Percentiles rank a stretch among this genome's conserved stretches.
phyloP scores from a whole-genome alignment of 2,797 vertebrate genomes.

The Molossus alvarezi region DNA sequence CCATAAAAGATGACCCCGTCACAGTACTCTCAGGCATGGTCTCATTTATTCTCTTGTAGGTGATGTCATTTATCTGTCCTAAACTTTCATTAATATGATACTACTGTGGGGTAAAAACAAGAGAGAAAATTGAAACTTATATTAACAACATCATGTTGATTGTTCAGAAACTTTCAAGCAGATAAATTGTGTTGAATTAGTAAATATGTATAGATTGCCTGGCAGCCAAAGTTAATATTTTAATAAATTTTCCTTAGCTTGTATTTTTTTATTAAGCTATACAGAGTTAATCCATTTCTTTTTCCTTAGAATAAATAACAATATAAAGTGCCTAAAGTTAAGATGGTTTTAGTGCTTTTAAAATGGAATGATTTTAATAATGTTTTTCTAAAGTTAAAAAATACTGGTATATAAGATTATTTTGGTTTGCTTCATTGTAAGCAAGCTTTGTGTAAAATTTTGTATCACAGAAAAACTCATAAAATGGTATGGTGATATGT shows the following conservation, averaged over 20 bases:
- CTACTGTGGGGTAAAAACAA: not conserved
- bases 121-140: not conserved
- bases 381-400: conserved; percentile 68
- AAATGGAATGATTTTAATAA: conserved; percentile 59
- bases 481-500: not conserved
- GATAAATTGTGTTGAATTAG: conserved; percentile 64
- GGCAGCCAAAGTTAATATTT: conserved; percentile 41
- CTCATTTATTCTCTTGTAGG: conserved; percentile 34
- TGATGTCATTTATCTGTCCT: conserved; percentile 15
- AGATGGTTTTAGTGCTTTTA: conserved; percentile 58
- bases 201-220: conserved; percentile 49
- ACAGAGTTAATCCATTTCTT: conserved; percentile 49
- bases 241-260: not conserved
- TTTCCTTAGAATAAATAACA: conserved; percentile 48
- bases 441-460: conserved; percentile 67
- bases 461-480: conserved; percentile 66
- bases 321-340: conserved; percentile 51
- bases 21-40: conserved; percentile 6
- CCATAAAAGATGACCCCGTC: not conserved
- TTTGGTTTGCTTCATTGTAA: conserved; percentile 64
- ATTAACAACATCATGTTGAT: not conserved
- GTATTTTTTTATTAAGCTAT: conserved; percentile 62
- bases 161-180: not conserved
- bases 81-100: not conserved
- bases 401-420: conserved; percentile 16